A percentile compares a stretch with the other conserved stretches of the same genome.
These are phyloP conservation scores for Onychorhynchus coronatus DNA, from an alignment of 2,113 vertebrate genomes.

Conservation along the genomic window DNA sequence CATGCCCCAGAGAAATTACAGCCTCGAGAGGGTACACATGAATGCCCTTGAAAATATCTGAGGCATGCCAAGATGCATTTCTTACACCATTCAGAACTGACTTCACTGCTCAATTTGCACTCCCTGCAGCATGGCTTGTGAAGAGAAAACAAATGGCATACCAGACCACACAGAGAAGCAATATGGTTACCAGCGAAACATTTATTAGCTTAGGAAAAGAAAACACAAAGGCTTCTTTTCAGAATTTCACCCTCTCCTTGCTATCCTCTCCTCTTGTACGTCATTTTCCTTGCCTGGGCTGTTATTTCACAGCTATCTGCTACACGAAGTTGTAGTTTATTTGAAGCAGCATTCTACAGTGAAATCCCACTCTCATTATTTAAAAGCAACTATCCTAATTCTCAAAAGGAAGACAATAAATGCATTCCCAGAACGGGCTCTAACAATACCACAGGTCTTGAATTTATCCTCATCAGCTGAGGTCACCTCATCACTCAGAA, in stretches of 20 bases:
- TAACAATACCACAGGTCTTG: background rate
- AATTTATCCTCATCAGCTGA: background rate
- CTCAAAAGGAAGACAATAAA: background rate
- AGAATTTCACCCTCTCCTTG: background rate
- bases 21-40: background rate
- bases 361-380: background rate
- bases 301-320: background rate
- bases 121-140: conserved; percentile 6
- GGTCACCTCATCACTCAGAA: conserved; percentile 47
- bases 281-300: background rate
- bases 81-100: background rate
- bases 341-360: background rate
- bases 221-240: conserved; percentile 25
- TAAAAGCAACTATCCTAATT: background rate
- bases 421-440: background rate
- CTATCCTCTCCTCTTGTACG: background rate
- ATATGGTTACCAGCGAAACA: conserved; percentile 36
- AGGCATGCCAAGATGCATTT: background rate
- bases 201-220: conserved; percentile 32
- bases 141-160: conserved; percentile 54
- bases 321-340: background rate
- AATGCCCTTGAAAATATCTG: background rate
- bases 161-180: conserved; percentile 43
- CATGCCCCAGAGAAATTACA: background rate
- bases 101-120: conserved; percentile 18